Conservation (phyloP, 2,888 invertebrate species). For the Macaria notata region DNA sequence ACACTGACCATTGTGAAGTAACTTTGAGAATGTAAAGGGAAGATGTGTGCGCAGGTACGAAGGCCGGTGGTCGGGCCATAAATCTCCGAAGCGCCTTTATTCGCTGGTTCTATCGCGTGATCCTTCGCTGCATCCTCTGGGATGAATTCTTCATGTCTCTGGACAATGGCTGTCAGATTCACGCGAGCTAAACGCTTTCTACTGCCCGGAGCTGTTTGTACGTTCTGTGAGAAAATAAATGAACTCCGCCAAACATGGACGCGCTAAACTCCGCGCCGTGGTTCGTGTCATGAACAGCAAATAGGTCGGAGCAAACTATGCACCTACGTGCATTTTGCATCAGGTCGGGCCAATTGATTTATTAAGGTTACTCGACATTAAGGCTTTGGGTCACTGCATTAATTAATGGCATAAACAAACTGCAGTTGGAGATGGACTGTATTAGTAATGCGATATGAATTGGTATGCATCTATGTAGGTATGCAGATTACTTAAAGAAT, state of each 20-base stretch:
- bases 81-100: constrained; percentile 40
- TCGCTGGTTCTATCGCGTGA: constrained; percentile 19
- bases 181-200: constrained; percentile 52
- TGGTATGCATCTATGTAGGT: too few species aligned
- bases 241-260: constrained; percentile 32
- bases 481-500: too few species aligned
- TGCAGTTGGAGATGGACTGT: not conserved
- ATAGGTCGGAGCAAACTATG: constrained; percentile 19
- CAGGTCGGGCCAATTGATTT: constrained; percentile 3
- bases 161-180: constrained; percentile 51
- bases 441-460: too few species aligned
- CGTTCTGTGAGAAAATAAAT: constrained; percentile 41
- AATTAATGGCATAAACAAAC: not conserved
- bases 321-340: constrained; percentile 11
- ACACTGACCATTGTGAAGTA: constrained; percentile 48
- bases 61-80: constrained; percentile 50
- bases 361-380: constrained; percentile 2
- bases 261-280: constrained; percentile 14
- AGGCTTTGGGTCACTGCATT: not conserved
- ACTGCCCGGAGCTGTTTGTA: constrained; percentile 44
- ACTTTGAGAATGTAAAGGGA: constrained; percentile 14
- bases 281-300: constrained; percentile 16
- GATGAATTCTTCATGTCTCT: constrained; percentile 35
- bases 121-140: constrained; percentile 32
- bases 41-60: constrained; percentile 60